phyloP scores from a whole-genome alignment of 23 tunicate genomes.

The Oikopleura dioica region DNA sequence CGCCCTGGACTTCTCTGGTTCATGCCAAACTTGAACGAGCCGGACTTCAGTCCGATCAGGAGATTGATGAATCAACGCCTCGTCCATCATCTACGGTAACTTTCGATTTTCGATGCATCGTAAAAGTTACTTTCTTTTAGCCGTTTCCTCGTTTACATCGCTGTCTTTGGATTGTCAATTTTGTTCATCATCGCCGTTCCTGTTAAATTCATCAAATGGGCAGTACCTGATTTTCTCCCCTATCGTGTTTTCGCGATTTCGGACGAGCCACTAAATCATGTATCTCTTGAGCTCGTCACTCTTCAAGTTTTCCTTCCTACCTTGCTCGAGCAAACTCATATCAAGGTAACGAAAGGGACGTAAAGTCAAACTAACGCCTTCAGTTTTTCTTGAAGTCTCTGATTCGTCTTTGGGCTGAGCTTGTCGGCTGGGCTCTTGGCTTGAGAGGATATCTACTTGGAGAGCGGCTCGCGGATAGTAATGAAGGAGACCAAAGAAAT shows the following conservation, averaged over 20 bases:
- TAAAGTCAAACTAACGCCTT: no score
- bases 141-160: neutral
- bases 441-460: constrained; percentile 32
- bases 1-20: constrained; percentile 72
- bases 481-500: neutral
- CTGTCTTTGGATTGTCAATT: constrained; percentile 33
- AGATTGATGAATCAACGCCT: constrained; percentile 50
- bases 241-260: constrained; percentile 16
- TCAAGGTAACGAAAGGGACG: no score
- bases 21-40: constrained; percentile 45
- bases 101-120: constrained; percentile 15
- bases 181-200: constrained; percentile 34
- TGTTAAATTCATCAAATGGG: constrained; percentile 14
- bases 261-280: constrained; percentile 33
- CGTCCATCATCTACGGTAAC: constrained; percentile 28
- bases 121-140: neutral
- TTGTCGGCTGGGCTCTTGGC: constrained; percentile 32
- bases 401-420: constrained; percentile 23
- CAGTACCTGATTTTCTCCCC: constrained; percentile 32
- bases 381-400: constrained; percentile 18
- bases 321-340: constrained; percentile 35
- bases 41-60: constrained; percentile 40
- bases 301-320: constrained; percentile 36
- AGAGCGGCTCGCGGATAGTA: constrained; percentile 8
- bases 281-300: constrained; percentile 29